Evolutionary conservation across 2,888 invertebrate genomes (phyloP).

Genomic region (Clistopyga incitator): DNA sequence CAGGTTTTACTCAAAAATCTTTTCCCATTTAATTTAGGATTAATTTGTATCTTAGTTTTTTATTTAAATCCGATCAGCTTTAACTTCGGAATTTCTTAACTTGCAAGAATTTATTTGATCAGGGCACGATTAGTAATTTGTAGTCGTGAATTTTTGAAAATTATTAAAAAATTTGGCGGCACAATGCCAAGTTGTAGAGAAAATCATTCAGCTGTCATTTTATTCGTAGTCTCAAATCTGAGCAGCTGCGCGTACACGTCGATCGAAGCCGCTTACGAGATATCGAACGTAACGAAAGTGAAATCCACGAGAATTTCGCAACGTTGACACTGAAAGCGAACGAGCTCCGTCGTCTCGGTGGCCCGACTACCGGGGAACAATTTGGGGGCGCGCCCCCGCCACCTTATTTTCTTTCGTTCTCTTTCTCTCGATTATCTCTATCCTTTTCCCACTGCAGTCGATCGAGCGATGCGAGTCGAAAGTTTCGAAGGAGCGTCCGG

Average conservation of each 20-base stretch:
- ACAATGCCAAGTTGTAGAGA: not conserved
- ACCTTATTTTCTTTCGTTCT: conserved; percentile 7
- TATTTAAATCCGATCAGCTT: not conserved
- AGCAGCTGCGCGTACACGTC: conserved; percentile 36
- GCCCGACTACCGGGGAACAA: conserved; percentile 47
- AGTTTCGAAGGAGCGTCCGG: conserved; percentile 48
- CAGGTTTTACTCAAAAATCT: not conserved
- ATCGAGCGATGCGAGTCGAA: conserved; percentile 44
- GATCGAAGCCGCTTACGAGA: conserved; percentile 58
- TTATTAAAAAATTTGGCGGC: not conserved
- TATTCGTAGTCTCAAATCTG: conserved; percentile 40
- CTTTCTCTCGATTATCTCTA: not conserved
- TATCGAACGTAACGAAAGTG: conserved; percentile 75
- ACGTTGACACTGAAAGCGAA: conserved; percentile 74
- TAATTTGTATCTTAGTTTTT: too few species aligned
- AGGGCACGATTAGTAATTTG: not conserved
- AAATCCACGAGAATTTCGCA: conserved; percentile 75
- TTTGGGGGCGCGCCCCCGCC: conserved; percentile 69
- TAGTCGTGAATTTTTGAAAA: not conserved
- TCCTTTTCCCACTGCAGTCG: conserved; percentile 5
- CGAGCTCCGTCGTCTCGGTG: conserved; percentile 47
- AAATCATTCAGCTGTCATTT: not conserved
- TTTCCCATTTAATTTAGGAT: not conserved
- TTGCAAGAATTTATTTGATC: not conserved
- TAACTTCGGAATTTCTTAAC: not conserved